Evolutionary conservation across 2,888 invertebrate species (phyloP).

Genomic region (Metalampra italica): DNA sequence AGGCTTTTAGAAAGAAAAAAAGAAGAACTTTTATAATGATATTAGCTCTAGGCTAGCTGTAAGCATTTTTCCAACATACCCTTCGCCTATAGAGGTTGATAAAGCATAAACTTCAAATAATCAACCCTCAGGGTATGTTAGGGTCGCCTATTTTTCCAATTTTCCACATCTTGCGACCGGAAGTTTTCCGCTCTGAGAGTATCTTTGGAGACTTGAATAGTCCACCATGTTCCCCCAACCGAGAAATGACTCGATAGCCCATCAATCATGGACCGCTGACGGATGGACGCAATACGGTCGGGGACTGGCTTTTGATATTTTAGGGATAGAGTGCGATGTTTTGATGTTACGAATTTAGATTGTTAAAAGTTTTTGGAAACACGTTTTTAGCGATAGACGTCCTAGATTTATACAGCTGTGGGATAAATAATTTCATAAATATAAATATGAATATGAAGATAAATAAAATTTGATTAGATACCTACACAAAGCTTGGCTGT

Average conservation of each 20-base stretch:
- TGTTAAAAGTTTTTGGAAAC: neutral
- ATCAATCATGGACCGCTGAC: constrained; percentile 23
- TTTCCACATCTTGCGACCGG: neutral
- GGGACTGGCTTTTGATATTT: neutral
- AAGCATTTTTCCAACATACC: no score
- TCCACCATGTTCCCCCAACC: neutral
- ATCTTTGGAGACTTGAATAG: neutral
- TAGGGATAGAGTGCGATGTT: neutral
- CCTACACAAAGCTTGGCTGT: no score
- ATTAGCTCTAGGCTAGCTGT: no score
- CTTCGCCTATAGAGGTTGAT: no score
- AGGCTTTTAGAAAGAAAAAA: no score
- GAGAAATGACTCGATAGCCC: constrained; percentile 13
- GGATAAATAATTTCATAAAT: no score
- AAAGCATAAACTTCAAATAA: no score
- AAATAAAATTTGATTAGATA: no score
- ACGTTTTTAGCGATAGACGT: no score
- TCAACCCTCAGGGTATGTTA: neutral
- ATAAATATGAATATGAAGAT: no score
- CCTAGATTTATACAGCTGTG: no score
- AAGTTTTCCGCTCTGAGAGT: neutral
- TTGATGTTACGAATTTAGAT: neutral
- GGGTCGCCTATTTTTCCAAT: neutral
- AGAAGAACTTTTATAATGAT: no score
- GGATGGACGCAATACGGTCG: constrained; percentile 15